phyloP scores from a whole-genome alignment of 2,113 vertebrate genomes.

The Dascyllus trimaculatus region DNA sequence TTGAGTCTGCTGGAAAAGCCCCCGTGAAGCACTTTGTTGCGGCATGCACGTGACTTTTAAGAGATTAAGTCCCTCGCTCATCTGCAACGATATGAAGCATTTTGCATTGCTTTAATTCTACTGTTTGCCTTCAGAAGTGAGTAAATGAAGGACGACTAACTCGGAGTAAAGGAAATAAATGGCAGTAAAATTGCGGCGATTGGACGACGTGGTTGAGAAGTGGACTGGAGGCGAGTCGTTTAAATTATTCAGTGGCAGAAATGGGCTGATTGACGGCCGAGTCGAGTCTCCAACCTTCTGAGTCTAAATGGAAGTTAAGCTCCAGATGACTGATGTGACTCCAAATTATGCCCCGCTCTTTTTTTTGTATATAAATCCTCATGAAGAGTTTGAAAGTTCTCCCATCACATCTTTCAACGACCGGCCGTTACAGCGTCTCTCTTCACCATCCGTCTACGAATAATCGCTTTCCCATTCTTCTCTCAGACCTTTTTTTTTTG shows the following conservation, averaged over 20 bases:
- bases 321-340: background rate
- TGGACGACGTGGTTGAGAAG: background rate
- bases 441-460: background rate
- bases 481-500: too few species aligned
- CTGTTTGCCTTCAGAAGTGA: too few species aligned
- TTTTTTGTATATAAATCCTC: slow-evolving; percentile 13
- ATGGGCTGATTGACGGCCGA: slow-evolving; percentile 2
- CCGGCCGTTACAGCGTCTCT: background rate
- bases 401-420: slow-evolving; percentile 3
- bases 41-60: background rate
- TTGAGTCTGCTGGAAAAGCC: background rate
- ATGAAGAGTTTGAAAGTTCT: slow-evolving; percentile 9
- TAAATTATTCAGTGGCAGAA: slow-evolving; percentile 27
- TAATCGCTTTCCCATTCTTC: background rate
- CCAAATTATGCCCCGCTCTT: background rate
- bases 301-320: slow-evolving; percentile 17
- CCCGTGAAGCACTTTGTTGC: background rate
- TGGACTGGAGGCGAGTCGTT: background rate
- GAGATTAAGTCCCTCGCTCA: background rate
- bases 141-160: too few species aligned
- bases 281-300: background rate
- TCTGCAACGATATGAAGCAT: background rate
- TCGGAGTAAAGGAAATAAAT: background rate
- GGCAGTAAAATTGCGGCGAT: background rate
- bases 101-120: too few species aligned